Conservation (phyloP, 2,113 vertebrate genomes). For the Ia io region DNA sequence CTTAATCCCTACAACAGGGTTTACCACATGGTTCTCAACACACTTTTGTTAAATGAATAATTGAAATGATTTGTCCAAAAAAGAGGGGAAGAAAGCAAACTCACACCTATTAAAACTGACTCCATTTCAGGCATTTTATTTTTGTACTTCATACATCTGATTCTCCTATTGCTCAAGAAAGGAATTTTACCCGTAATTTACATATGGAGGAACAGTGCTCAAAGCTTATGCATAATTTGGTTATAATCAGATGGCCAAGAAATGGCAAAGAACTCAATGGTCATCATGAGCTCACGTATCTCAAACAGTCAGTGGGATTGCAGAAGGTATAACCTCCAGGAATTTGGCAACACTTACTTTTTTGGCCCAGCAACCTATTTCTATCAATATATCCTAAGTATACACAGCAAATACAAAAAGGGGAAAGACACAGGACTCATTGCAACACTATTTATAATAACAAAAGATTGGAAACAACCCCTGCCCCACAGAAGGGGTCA, state of each 20-base stretch:
- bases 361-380: background rate
- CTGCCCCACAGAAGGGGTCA: background rate
- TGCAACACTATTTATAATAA: background rate
- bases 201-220: background rate
- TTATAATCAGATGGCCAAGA: background rate
- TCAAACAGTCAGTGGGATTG: background rate
- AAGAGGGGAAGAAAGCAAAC: background rate
- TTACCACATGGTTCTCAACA: background rate
- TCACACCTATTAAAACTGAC: background rate
- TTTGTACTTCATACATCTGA: background rate
- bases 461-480: background rate
- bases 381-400: background rate
- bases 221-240: background rate
- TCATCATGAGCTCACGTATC: background rate
- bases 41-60: background rate
- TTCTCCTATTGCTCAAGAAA: background rate
- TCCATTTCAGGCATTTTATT: background rate
- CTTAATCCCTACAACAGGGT: background rate
- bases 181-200: background rate
- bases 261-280: background rate
- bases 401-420: background rate
- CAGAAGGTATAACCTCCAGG: background rate
- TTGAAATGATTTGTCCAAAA: background rate
- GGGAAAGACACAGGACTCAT: background rate
- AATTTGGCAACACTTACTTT: background rate